Percentiles rank a stretch among this genome's conserved stretches.
These are phyloP conservation scores for Anolis sagrei DNA, from an alignment of 2,113 vertebrate genomes.

Conservation along the genomic window DNA sequence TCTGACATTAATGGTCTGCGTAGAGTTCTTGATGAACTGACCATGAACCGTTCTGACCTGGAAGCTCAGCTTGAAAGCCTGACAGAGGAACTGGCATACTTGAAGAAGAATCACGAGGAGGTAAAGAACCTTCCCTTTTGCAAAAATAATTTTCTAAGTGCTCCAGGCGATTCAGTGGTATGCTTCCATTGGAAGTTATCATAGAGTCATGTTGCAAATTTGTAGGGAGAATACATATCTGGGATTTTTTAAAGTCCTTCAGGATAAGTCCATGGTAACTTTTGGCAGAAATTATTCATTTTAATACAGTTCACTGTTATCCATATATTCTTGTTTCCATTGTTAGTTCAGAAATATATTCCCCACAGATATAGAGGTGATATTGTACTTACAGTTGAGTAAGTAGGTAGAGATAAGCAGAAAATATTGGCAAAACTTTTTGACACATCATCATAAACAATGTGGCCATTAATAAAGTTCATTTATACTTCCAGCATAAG, in stretches of 20 bases:
- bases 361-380: not conserved
- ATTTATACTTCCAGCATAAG: not conserved
- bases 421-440: not conserved
- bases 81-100: constrained; percentile 84
- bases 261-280: too few species aligned
- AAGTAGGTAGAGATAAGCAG: not conserved
- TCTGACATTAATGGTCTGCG: constrained; percentile 78
- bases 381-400: not conserved
- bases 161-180: too few species aligned
- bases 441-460: not conserved
- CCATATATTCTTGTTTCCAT: too few species aligned
- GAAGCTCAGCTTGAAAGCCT: constrained; percentile 87
- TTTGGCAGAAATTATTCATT: not conserved
- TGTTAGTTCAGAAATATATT: too few species aligned
- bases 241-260: too few species aligned
- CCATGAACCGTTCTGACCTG: constrained; percentile 71
- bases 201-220: too few species aligned
- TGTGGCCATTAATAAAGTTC: not conserved
- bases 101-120: constrained; percentile 90
- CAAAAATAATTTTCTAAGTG: not conserved
- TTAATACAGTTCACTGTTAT: not conserved
- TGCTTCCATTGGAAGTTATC: too few species aligned
- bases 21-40: constrained; percentile 78
- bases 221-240: too few species aligned
- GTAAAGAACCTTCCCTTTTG: constrained; percentile 57